Evolutionary conservation across 2,797 vertebrate species (phyloP), one percentile per base, ranked within the genome.

Genomic region (Enteromius treurensis): DNA sequence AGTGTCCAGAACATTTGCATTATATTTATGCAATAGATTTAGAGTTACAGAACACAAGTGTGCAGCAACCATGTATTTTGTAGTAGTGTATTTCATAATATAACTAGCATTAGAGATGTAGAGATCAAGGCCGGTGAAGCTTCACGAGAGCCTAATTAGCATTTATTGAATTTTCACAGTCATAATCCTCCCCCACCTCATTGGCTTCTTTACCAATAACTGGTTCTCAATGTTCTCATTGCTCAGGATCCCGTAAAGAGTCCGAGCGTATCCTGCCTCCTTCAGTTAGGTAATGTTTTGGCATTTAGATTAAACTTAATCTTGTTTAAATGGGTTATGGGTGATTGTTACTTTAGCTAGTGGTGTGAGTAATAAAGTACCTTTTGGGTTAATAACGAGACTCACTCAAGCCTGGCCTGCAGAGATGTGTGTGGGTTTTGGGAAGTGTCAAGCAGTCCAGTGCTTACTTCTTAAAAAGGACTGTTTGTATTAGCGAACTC

Each of bases 401-500:
- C 93, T 92, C 81, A 86, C 70, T 64, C 69, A 76, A 80, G 86
- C 80, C 60, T 75, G 40, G 47, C 37, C 40, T 78, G 70, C 65
- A 32, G 78, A 65, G 78, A 87, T 87, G 84, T 90, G 91, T 90
- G 90, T 88, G 89, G 88, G 85, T 53, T 86, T 78, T 89, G 45
- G 81, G 76, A 73, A 45, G 85, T 80, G 79, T 90, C 86, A 88
- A 90, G 90, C 86, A 88, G 88, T 84, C 83, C 74, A 42, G 67
- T 21, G 40, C 69, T 81, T 84, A 32, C 58, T 40, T 64, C 94
- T 91, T 92, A 92, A 93, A 91, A 90, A 90, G 91, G 90, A 91
- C 90, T 93, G 93, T 94, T 94, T 94, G 74, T 89, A 87, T 93
- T 92, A 92, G 89, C 88, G 88, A 85, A 88, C 89, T 91, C 88